phyloP scores from a whole-genome alignment of 2,797 vertebrate species.

The Benthosema pterotum region DNA sequence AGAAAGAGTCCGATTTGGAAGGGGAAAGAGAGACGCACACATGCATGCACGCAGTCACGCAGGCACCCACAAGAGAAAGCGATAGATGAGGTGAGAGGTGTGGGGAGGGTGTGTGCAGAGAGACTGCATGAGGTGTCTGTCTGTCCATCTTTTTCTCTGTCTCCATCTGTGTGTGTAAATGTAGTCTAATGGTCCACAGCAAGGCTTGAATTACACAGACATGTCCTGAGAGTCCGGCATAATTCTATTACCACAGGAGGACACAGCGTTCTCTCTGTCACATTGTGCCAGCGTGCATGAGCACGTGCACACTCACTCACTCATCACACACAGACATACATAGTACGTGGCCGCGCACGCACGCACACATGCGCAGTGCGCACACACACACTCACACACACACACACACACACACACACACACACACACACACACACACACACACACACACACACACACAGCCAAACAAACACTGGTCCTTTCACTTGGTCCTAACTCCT shows the following conservation, averaged over 20 bases:
- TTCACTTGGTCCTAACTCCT: constrained; percentile 45
- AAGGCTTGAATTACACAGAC: constrained; percentile 51
- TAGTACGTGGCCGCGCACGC: too few species aligned
- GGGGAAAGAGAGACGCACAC: too few species aligned
- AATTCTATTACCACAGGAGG: constrained; percentile 43
- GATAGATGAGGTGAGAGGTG: constrained; percentile 3
- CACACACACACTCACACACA: constrained; percentile 5
- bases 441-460: constrained; percentile 19
- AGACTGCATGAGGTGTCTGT: constrained; percentile 29
- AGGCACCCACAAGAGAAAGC: not conserved
- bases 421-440: constrained; percentile 22
- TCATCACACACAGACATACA: not conserved
- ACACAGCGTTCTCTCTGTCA: constrained; percentile 1
- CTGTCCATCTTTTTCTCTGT: constrained; percentile 17
- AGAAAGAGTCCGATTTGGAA: too few species aligned
- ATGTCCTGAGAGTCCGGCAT: constrained; percentile 41
- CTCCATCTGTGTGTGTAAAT: constrained; percentile 7
- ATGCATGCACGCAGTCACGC: not conserved
- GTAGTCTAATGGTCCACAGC: constrained; percentile 43
- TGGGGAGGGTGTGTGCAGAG: not conserved
- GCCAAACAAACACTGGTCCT: constrained; percentile 45
- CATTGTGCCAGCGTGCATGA: not conserved
- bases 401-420: constrained; percentile 11
- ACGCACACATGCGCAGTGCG: too few species aligned
- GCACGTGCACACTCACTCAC: not conserved